Conservation (phyloP, 1,140 invertebrate genomes). For the Polyergus mexicanus region DNA sequence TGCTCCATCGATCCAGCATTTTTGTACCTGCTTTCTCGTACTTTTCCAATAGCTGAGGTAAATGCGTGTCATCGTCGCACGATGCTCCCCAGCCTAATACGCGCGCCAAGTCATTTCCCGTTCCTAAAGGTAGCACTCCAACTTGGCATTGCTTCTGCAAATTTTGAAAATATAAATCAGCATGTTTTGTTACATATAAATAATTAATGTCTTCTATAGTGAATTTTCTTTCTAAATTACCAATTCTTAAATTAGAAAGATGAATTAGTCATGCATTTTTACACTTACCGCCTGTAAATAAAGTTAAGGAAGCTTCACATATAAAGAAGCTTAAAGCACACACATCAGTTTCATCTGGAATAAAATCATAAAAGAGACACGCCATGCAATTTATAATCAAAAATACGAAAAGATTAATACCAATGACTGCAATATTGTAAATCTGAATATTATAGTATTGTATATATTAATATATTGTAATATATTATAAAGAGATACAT, state of each 20-base stretch:
- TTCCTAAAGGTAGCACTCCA: conserved; percentile 96
- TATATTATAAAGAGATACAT: not conserved
- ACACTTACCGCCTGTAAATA: conserved; percentile 82
- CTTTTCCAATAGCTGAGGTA: conserved; percentile 96
- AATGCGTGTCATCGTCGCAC: conserved; percentile 97
- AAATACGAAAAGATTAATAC: conserved; percentile 56
- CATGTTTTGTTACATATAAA: not conserved
- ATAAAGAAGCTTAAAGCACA: conserved; percentile 79
- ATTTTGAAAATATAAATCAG: conserved; percentile 59
- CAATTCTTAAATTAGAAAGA: conserved; percentile 29
- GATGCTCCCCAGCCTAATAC: conserved; percentile 98
- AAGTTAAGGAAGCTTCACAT: conserved; percentile 79
- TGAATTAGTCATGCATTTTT: conserved; percentile 42
- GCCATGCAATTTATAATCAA: conserved; percentile 76
- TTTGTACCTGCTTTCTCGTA: conserved; percentile 98
- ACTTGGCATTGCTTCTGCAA: conserved; percentile 95
- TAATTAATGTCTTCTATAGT: conserved; percentile 6
- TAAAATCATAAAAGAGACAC: conserved; percentile 79
- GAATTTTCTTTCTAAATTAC: not conserved
- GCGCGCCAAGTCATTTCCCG: conserved; percentile 97
- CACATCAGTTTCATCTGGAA: conserved; percentile 78
- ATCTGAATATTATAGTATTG: conserved; percentile 29
- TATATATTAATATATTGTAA: not conserved
- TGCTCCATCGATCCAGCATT: conserved; percentile 98
- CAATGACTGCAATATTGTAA: conserved; percentile 43